Conservation (phyloP, 1,140 invertebrate genomes). For the Drosophila serrata region DNA sequence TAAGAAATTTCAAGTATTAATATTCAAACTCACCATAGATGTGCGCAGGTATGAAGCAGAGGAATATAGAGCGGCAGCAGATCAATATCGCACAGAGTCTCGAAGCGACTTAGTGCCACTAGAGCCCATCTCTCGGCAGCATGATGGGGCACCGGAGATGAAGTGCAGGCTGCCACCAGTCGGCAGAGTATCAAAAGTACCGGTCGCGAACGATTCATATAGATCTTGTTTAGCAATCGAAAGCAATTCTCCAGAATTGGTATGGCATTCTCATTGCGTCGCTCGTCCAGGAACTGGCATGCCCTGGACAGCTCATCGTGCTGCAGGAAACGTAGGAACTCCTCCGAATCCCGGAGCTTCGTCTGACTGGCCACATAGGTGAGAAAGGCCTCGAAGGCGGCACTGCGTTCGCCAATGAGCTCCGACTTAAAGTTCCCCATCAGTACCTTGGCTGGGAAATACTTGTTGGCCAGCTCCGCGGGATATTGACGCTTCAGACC, state of each 20-base stretch:
- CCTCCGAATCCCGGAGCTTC: constrained; percentile 87
- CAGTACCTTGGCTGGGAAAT: constrained; percentile 91
- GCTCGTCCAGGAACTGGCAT: constrained; percentile 87
- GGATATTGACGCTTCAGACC: constrained; percentile 88
- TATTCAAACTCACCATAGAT: constrained; percentile 86
- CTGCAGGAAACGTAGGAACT: constrained; percentile 90
- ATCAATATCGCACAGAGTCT: constrained; percentile 89
- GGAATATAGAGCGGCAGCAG: constrained; percentile 89
- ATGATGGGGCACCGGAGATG: constrained; percentile 86
- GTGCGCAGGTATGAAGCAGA: constrained; percentile 89
- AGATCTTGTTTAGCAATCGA: constrained; percentile 90
- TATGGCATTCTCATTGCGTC: constrained; percentile 88
- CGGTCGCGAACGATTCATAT: constrained; percentile 89
- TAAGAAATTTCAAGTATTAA: neutral
- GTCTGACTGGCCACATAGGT: constrained; percentile 87
- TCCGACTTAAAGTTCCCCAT: constrained; percentile 91
- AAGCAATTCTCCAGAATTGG: constrained; percentile 90
- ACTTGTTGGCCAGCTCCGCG: constrained; percentile 86
- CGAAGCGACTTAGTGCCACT: constrained; percentile 88
- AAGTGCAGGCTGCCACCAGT: constrained; percentile 87
- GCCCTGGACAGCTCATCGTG: constrained; percentile 88
- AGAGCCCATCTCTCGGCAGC: constrained; percentile 90
- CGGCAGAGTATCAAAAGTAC: constrained; percentile 90
- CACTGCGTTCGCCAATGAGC: constrained; percentile 89
- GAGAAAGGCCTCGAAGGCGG: constrained; percentile 90